Conservation (phyloP, 2,113 vertebrate species). For the Isurus oxyrinchus region DNA sequence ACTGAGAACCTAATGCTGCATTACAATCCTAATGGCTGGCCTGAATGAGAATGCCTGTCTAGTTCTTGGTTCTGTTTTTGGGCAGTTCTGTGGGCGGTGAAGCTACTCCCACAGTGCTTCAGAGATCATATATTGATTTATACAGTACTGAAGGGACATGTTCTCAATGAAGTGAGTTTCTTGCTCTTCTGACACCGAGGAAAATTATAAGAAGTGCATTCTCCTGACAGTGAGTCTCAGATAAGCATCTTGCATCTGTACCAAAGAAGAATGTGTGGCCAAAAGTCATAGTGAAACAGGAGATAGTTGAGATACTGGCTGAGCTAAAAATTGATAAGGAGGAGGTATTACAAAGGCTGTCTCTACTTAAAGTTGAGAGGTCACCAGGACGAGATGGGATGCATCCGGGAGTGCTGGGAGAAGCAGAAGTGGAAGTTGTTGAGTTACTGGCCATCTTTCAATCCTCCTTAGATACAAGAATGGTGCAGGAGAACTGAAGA, state of each 20-base stretch:
- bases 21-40: not conserved
- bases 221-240: not conserved
- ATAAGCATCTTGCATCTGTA: not conserved
- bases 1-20: no score
- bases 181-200: not conserved
- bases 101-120: not conserved
- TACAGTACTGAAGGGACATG: not conserved
- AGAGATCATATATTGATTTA: not conserved
- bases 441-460: not conserved
- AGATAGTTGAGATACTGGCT: not conserved
- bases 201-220: not conserved
- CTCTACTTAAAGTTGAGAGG: not conserved
- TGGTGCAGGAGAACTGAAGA: not conserved
- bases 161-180: not conserved
- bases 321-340: not conserved
- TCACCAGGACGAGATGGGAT: not conserved
- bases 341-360: not conserved
- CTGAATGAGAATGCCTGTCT: not conserved
- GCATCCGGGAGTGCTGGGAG: not conserved
- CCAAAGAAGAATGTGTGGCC: no score
- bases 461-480: not conserved
- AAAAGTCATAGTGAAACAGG: not conserved
- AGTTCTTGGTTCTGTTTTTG: not conserved
- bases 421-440: not conserved
- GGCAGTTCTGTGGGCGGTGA: not conserved